Base-by-base conservation (phyloP, 2,797 vertebrate genomes). In the Taenioides sp. region DNA sequence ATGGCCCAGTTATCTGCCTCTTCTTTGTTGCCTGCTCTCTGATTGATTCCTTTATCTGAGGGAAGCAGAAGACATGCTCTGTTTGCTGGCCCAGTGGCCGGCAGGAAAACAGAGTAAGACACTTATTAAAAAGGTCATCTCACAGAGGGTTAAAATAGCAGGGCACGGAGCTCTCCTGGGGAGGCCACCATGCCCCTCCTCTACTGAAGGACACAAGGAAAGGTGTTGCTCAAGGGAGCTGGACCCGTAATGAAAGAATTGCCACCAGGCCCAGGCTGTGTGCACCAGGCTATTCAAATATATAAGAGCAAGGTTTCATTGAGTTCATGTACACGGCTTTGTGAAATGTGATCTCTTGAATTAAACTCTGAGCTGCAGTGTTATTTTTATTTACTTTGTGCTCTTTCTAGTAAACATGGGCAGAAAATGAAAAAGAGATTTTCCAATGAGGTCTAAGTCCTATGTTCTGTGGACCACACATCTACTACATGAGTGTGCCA, bases 61-160 rank as follows among this genome's bases (percentile, higher is more conserved):
- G 91, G 89, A 92, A 92, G 88, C 91, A 91, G 86, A 91, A 93
- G 92, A 91, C 90, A 92, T 92, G 92, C 93, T 93, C 93, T 93
- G 91, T 93, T 93, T 93, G 92, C 90, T 92, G 88, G 87, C 89
- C 78, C 91, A 92, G 88, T 93, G 92, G 89, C 91, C 91, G 84
- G 88, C 90, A 92, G 91, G 91, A 92, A 92, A 93, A 92, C 91
- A 92, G 93, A 91, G 91, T 93, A 93, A 94, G 93, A 93, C 93
- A 94, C 93, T 94, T 94, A 93, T 94, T 94, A 93, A 94, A 94
- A 93, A 94, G 93, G 93, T 93, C 93, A 93, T 88, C 91, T 91
- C 93, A 83, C 92, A 91, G 92, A 92, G 92, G 93, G 92, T 92
- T 94, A 93, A 93, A 93, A 92, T 91, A 92, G 91, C 93, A 91